Evolutionary conservation across 1,140 invertebrate genomes (phyloP).

Genomic region (Rhyacophila brunnea): DNA sequence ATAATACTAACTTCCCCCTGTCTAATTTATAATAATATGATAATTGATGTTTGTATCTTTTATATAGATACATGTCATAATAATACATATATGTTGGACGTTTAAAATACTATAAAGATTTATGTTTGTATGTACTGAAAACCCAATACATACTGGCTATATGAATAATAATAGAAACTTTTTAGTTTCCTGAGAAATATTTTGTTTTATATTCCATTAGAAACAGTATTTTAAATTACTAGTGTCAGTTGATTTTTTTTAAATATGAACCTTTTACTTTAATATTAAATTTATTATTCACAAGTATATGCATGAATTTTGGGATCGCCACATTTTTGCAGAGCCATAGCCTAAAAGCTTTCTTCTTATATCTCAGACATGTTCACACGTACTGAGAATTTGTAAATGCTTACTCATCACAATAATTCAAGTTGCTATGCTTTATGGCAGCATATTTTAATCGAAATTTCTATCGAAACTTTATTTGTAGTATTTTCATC

Average conservation of each 20-base stretch:
- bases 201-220: too few relatives aligned
- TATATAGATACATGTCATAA: neutral
- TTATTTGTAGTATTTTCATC: constrained; percentile 9
- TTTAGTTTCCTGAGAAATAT: neutral
- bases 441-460: constrained; percentile 14
- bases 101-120: constrained; percentile 2
- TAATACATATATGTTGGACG: neutral
- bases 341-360: neutral
- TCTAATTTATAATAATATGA: neutral
- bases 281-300: neutral
- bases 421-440: constrained; percentile 14
- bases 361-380: neutral
- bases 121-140: neutral
- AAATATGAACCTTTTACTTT: too few relatives aligned
- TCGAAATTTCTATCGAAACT: constrained; percentile 5
- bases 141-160: neutral
- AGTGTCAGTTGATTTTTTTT: too few relatives aligned
- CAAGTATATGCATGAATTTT: constrained; percentile 4
- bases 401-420: constrained; percentile 13
- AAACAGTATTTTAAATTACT: too few relatives aligned
- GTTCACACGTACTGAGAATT: neutral
- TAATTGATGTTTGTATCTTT: neutral
- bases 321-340: constrained; percentile 1
- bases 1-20: neutral
- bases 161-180: neutral